Evolutionary conservation across 2,113 vertebrate species (phyloP), one percentile per base, ranked within the genome.

Genomic region (Syrrhaptes paradoxus): DNA sequence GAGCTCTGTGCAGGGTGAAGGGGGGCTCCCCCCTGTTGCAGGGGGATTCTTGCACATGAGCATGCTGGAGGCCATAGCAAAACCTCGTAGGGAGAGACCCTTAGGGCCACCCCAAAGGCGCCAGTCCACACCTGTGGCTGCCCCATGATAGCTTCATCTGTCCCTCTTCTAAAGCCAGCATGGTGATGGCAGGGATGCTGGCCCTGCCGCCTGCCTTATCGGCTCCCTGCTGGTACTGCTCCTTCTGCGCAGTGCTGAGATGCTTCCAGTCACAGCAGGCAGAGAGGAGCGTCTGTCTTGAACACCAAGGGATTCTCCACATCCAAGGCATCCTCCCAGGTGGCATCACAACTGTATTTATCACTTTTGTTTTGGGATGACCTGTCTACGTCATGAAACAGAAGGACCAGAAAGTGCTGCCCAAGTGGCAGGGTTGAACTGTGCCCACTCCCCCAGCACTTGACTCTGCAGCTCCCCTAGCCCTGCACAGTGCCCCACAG

Each of bases 1-100:
- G 11, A 66, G 59, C 14, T 57, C 36, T 77, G 20, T 29, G 29
- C 1, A 10, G 21, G 24, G 13, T 19, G 19, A 73, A 52, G 32
- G 21, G 11, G 3, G 3, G 6, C 9, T 58, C 6, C 19, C 24
- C 51, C 8, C 3, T 12, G 3, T 54, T 66, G 28, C 43, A 49
- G 17, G 6, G n/a, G 20, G 5, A 63, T 63, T 82, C 48, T 66
- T 85, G 43, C 74, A 67, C 0, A 0, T 31, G 13, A 78, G 22
- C 13, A 7, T 51, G 34, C 48, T 87, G 65, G 32, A 87, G 38
- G 45, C 38, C 51, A 48, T 57, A 59, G 86, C 8, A 67, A 85
- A 71, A 86, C 38, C 74, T 85, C 0, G 0, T 38, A 63, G 0
- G 4, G 25, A 77, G 8, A 70, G 73, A 58, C 25, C 17, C 11